These are phyloP conservation scores for Eidolon dupreanum DNA, from an alignment of 2,797 vertebrate species.

Conservation along the genomic window DNA sequence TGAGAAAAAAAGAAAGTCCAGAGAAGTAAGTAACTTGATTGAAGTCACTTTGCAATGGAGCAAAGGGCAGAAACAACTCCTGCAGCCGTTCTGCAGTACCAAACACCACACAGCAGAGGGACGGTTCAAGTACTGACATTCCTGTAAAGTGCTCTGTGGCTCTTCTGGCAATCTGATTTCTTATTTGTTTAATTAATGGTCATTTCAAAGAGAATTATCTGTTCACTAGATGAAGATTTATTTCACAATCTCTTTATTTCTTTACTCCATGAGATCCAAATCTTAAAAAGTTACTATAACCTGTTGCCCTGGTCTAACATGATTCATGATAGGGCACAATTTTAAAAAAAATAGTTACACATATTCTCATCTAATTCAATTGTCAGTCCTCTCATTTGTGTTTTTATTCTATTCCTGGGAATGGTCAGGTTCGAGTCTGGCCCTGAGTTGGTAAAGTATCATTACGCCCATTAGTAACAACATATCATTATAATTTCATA, in stretches of 20 bases:
- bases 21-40: background rate
- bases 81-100: background rate
- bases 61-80: background rate
- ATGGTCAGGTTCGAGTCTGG: background rate
- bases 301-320: background rate
- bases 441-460: background rate
- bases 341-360: background rate
- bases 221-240: conserved; percentile 2
- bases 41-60: background rate
- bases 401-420: background rate
- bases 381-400: background rate
- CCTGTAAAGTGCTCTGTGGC: background rate
- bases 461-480: background rate
- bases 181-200: conserved; percentile 43
- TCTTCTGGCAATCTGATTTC: conserved; percentile 15
- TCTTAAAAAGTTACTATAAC: conserved; percentile 12
- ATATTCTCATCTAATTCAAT: background rate
- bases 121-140: background rate
- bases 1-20: background rate
- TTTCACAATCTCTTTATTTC: conserved; percentile 41
- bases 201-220: conserved; percentile 56
- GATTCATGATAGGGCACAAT: background rate
- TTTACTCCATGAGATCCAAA: background rate
- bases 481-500: background rate
- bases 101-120: background rate